phyloP scores from a whole-genome alignment of 1,140 invertebrate genomes.

The Drosophila melanogaster region Release_6_plus_ISO1_MT NC_004354.4:10873501-10874000 shows the following conservation, averaged over 20 bases:
- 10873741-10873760: not conserved
- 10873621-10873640: slow-evolving; percentile 86
- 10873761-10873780: too few species aligned
- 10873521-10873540: slow-evolving; percentile 80
- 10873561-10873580: slow-evolving; percentile 88
- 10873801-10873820: too few species aligned
- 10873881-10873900: not conserved
- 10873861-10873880: too few species aligned
- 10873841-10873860: too few species aligned
- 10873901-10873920: slow-evolving; percentile 15
- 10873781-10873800: too few species aligned
- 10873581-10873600: slow-evolving; percentile 89
- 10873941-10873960: not conserved
- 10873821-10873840: too few species aligned
- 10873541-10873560: slow-evolving; percentile 93
- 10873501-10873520: not conserved
- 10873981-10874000: not conserved
- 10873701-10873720: slow-evolving; percentile 86
- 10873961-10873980: slow-evolving; percentile 1
- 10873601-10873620: slow-evolving; percentile 85
- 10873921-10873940: not conserved
- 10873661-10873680: slow-evolving; percentile 91
- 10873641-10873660: slow-evolving; percentile 91
- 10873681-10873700: slow-evolving; percentile 94
- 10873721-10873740: slow-evolving; percentile 35